phyloP scores from a whole-genome alignment of 2,113 vertebrate species.

The Okapia johnstoni region DNA sequence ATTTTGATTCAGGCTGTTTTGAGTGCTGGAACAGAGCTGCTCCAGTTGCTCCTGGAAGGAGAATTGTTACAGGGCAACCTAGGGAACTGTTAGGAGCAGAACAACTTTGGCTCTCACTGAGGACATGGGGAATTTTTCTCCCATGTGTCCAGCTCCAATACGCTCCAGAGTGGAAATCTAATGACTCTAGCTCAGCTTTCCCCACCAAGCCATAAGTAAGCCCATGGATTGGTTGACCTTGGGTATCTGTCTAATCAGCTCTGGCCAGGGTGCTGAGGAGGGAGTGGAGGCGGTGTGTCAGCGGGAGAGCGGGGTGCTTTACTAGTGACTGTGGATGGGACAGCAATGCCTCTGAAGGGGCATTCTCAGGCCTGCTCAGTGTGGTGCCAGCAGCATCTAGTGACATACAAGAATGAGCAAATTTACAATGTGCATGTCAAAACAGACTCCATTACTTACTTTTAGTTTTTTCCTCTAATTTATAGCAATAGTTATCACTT shows the following conservation, averaged over 20 bases:
- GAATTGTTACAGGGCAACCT: not conserved
- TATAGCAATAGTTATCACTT: not conserved
- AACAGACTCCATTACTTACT: not conserved
- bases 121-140: not conserved
- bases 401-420: not conserved
- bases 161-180: not conserved
- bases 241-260: not conserved
- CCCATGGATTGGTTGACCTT: not conserved
- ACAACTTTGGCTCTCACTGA: not conserved
- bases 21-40: not conserved
- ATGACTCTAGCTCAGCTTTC: not conserved
- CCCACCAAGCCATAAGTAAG: not conserved
- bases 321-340: not conserved
- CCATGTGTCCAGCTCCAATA: not conserved
- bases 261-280: not conserved
- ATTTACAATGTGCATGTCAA: not conserved
- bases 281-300: not conserved
- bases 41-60: not conserved
- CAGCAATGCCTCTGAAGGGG: not conserved
- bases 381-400: not conserved
- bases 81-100: not conserved
- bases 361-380: not conserved
- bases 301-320: not conserved
- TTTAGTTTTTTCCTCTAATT: not conserved
- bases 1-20: not conserved